Evolutionary conservation across 2,888 invertebrate species (phyloP), one percentile per base, ranked within the genome.

Genomic region (Epinotia bilunana): DNA sequence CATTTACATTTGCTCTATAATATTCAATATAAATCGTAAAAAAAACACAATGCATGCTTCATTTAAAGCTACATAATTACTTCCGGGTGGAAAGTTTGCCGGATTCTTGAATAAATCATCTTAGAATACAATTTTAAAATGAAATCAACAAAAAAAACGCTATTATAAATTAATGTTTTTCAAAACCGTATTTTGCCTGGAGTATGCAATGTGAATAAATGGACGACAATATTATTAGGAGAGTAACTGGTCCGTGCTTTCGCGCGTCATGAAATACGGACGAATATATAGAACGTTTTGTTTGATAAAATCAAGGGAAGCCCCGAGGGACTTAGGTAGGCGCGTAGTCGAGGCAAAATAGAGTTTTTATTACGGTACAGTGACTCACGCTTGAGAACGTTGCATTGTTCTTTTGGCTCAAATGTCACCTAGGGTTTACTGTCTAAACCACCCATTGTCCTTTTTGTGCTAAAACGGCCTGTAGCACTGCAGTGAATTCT

Each of bases 281-380:
- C 13, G 18, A 61, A 71, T 53, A 55, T 62, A 43, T 46, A 11
- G 28, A 20, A 74, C 13, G 49, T 60, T 71, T 74, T 13, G 39
- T 60, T 71, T 70, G 39, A 60, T 61, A 58, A 70, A 74, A 55
- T 33, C 46, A 64, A 55, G 53, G 53, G n/a, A n/a, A 69, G 58
- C 46, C 70, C 61, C 58, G 7, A 43, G 70, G 74, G 70, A n/a
- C n/a, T 64, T 28, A 53, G 53, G 60, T 61, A n/a, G 53, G 60
- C 60, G 58, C 39, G 74, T 64, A 60, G 69, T 20, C 64, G 58
- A 16, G 53, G 43, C 53, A 60, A 74, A 71, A 65, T 70, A 71
- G 74, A 64, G 63, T 69, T 74, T 74, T 71, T 71, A 74, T 74
- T 71, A 71, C 70, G 55, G 70, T 64, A 46, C 43, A 60, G 70